Conservation (phyloP, 2,888 invertebrate genomes). For the Nephrocerus scutellatus region DNA sequence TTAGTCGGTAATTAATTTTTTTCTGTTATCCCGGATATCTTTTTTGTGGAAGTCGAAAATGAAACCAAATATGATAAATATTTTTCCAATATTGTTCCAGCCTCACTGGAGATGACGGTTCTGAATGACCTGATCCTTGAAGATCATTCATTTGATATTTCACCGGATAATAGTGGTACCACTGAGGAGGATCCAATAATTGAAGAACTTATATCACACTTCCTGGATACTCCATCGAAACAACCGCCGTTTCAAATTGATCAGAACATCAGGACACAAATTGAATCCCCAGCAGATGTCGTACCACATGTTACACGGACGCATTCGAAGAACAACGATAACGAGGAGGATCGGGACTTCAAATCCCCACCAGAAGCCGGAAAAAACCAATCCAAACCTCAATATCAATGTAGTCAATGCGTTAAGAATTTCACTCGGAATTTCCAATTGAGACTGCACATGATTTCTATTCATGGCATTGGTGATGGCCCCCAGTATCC, state of each 20-base stretch:
- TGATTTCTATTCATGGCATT: conserved; percentile 36
- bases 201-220: conserved; percentile 5
- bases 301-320: not conserved
- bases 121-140: conserved; percentile 10
- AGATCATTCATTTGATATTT: conserved; percentile 4
- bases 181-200: conserved; percentile 3
- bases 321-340: not conserved
- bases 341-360: not conserved
- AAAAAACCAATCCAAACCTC: conserved; percentile 19
- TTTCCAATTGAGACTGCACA: conserved; percentile 34
- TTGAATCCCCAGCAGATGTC: too few species aligned
- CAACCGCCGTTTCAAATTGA: not conserved
- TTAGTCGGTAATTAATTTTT: conserved; percentile 11
- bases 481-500: conserved; percentile 32
- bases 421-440: conserved; percentile 40
- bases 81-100: conserved; percentile 3
- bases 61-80: too few species aligned
- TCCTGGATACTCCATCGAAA: conserved; percentile 9
- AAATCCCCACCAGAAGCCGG: not conserved
- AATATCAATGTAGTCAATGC: conserved; percentile 30
- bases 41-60: too few species aligned
- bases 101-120: conserved; percentile 8
- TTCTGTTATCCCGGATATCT: too few species aligned
- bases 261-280: too few species aligned
- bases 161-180: not conserved